Percentiles rank a stretch among this genome's conserved stretches.
These are phyloP conservation scores for Drosophila macrothrix DNA, from an alignment of 2,888 invertebrate species.

Conservation along the genomic window DNA sequence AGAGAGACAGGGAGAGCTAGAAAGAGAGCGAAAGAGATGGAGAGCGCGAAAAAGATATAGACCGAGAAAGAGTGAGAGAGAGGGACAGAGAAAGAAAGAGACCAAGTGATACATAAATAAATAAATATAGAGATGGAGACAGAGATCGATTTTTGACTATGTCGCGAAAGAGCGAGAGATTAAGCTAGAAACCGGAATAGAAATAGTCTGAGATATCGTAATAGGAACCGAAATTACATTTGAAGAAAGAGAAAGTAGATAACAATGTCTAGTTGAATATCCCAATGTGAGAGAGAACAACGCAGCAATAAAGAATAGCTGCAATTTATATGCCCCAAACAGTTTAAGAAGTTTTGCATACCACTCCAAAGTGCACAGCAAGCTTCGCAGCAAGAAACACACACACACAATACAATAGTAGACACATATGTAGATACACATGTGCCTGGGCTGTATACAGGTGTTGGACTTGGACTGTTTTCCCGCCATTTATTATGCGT, in stretches of 20 bases:
- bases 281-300: background rate
- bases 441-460: slow-evolving; percentile 6
- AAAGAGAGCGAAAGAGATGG: background rate
- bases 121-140: background rate
- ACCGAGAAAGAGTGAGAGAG: background rate
- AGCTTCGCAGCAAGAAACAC: slow-evolving; percentile 33
- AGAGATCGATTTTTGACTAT: background rate
- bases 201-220: background rate
- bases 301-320: background rate
- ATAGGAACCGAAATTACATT: background rate
- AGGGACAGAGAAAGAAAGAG: background rate
- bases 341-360: slow-evolving; percentile 60
- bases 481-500: slow-evolving; percentile 72
- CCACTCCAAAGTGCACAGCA: slow-evolving; percentile 23
- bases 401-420: background rate
- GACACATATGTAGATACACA: background rate
- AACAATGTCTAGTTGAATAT: background rate
- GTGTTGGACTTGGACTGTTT: slow-evolving; percentile 62
- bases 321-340: slow-evolving; percentile 50
- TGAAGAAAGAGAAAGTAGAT: background rate
- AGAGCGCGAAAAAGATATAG: background rate
- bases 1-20: background rate
- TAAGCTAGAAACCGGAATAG: background rate
- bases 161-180: background rate
- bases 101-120: background rate